Base-by-base conservation (phyloP, 2,888 invertebrate species). In the Sphaerophoria taeniata region DNA sequence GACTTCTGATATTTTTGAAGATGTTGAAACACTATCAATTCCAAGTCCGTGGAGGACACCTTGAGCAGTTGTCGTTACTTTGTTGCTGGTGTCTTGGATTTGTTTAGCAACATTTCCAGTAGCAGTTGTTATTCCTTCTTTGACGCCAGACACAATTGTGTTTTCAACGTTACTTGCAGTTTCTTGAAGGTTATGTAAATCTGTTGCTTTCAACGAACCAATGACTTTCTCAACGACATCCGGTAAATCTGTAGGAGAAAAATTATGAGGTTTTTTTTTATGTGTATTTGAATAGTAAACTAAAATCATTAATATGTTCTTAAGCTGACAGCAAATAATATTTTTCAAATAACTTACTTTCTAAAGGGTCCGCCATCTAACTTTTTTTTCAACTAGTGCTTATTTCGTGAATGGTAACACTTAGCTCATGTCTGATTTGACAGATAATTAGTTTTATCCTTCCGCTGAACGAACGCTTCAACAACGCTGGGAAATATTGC, bases 161-260 rank as follows among this genome's bases (percentile, higher is more conserved):
- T 9, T 45, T 61, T 43, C 43, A 7, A 3, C 6, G 47, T 24
- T 2, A 7, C 9, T 31, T 7, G 4, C 9, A 49, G 7, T 11
- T 11, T n/a, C 33, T 0, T 12, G 36, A 4, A 4, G 49, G 2
- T 12, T 39, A 7, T 81, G 24, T 3, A 11, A 45, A 14, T 74
- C 77, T 14, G 56, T 31, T 45, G 47, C 60, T 49, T 75, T 79
- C 0, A 79, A n/a, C 0, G 31, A 36, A 6, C 74, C 65, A 6
- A 79, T 34, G 16, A 75, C 65, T 53, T 79, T 84, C 55, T 84
- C 84, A 47, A 84, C 84, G 11, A 84, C 79, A 0, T 84, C 75
- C 4, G 79, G 79, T n/a, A 84, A 43, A 71, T 75, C 84, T 84
- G 43, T 1, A 71, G 63, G 0, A 43, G 6, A 2, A 43, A 9